Conservation (phyloP, 1,140 invertebrate genomes). For the Phthorimaea operculella region DNA sequence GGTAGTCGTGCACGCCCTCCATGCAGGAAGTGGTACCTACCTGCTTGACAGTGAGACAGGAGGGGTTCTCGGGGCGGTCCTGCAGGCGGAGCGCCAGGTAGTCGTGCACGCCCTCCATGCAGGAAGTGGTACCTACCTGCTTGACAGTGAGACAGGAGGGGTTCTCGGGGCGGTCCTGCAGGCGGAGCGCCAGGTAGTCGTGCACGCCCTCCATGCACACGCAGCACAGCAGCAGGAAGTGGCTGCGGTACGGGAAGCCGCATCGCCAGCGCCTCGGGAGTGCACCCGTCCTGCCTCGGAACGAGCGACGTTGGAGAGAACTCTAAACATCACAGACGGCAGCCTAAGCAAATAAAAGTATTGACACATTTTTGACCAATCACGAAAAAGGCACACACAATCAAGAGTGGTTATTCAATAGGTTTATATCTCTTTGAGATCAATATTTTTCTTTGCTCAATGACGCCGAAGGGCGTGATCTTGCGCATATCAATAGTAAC, state of each 20-base stretch:
- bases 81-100: slow-evolving; percentile 86
- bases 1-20: slow-evolving; percentile 89
- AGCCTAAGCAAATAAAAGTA: too few species aligned
- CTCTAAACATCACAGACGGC: too few species aligned
- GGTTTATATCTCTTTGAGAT: too few species aligned
- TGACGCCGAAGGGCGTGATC: too few species aligned
- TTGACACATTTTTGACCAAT: too few species aligned
- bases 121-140: too few species aligned
- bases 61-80: slow-evolving; percentile 84
- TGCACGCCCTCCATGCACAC: slow-evolving; percentile 89
- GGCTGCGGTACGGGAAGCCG: slow-evolving; percentile 83
- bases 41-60: slow-evolving; percentile 85
- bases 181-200: slow-evolving; percentile 84
- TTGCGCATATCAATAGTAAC: too few species aligned
- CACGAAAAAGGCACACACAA: too few species aligned
- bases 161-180: slow-evolving; percentile 85
- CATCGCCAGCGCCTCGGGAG: slow-evolving; percentile 77
- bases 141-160: slow-evolving; percentile 89
- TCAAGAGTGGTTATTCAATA: too few species aligned
- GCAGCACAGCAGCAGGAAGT: slow-evolving; percentile 86
- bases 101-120: slow-evolving; percentile 91
- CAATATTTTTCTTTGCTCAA: too few species aligned
- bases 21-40: slow-evolving; percentile 75
- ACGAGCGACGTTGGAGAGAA: too few species aligned
- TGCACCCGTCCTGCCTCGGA: slow-evolving; percentile 75